Evolutionary conservation across 2,797 vertebrate genomes (phyloP).

Genomic region (Apogon hyalosoma): DNA sequence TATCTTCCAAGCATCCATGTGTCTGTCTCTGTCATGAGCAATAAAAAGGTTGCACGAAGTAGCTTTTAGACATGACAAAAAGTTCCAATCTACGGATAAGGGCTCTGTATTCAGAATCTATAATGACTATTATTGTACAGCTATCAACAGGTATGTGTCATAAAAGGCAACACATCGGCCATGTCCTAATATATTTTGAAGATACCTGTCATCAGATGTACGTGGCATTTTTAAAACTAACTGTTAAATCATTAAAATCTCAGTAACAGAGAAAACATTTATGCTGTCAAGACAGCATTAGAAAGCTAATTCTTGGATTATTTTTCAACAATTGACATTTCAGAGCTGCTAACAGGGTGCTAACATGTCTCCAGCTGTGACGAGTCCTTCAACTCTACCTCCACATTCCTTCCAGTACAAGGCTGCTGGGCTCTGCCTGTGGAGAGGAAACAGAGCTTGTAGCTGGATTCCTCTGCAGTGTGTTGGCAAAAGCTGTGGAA

Average conservation of each 20-base stretch:
- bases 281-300: constrained; percentile 57
- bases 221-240: constrained; percentile 19
- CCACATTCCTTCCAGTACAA: constrained; percentile 70
- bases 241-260: constrained; percentile 65
- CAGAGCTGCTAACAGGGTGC: constrained; percentile 65
- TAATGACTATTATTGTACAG: constrained; percentile 22
- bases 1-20: constrained; percentile 31
- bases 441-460: constrained; percentile 69
- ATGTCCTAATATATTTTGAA: constrained; percentile 40
- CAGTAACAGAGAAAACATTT: constrained; percentile 45
- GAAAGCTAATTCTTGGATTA: constrained; percentile 54
- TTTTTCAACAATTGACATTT: constrained; percentile 60
- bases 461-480: constrained; percentile 62
- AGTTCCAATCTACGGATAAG: constrained; percentile 6
- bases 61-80: neutral
- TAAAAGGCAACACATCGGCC: constrained; percentile 19
- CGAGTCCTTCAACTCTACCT: constrained; percentile 72
- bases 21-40: constrained; percentile 16
- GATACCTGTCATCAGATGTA: constrained; percentile 43
- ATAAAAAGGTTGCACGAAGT: neutral
- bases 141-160: constrained; percentile 29
- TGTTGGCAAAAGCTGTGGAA: constrained; percentile 77
- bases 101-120: neutral
- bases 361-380: constrained; percentile 73
- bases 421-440: constrained; percentile 63